phyloP scores from a whole-genome alignment of 2,113 vertebrate genomes.

The Poeciliopsis prolifica region DNA sequence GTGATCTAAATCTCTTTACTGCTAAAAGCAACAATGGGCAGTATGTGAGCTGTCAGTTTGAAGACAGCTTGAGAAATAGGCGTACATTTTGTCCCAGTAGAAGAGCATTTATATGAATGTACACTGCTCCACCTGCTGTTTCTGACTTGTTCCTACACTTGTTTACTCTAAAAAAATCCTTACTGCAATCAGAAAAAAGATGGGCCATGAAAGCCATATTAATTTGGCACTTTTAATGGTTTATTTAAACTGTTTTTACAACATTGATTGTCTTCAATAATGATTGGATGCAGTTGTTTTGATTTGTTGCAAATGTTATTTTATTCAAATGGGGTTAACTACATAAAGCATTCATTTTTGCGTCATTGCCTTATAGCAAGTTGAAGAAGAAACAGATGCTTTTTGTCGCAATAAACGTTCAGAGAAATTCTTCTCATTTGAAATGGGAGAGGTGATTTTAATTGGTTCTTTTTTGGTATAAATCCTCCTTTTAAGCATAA shows the following conservation, averaged over 20 bases:
- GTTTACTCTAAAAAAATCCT: conserved; percentile 42
- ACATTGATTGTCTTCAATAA: background rate
- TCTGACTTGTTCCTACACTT: conserved; percentile 35
- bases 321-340: too few species aligned
- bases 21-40: conserved; percentile 9
- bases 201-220: background rate
- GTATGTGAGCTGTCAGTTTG: conserved; percentile 16
- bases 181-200: conserved; percentile 25
- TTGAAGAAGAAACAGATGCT: background rate
- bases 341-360: too few species aligned
- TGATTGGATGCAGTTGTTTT: background rate
- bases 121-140: conserved; percentile 66
- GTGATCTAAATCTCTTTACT: conserved; percentile 23
- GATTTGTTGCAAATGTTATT: too few species aligned
- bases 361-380: background rate
- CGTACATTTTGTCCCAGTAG: conserved; percentile 25
- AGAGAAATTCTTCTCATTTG: background rate
- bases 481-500: background rate
- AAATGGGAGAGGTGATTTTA: background rate
- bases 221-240: background rate
- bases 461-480: background rate
- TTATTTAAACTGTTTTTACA: too few species aligned
- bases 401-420: background rate
- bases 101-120: conserved; percentile 4
- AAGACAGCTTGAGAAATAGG: conserved; percentile 23